Conservation (phyloP, 2,113 vertebrate genomes). For the Bubo blakistoni region DNA sequence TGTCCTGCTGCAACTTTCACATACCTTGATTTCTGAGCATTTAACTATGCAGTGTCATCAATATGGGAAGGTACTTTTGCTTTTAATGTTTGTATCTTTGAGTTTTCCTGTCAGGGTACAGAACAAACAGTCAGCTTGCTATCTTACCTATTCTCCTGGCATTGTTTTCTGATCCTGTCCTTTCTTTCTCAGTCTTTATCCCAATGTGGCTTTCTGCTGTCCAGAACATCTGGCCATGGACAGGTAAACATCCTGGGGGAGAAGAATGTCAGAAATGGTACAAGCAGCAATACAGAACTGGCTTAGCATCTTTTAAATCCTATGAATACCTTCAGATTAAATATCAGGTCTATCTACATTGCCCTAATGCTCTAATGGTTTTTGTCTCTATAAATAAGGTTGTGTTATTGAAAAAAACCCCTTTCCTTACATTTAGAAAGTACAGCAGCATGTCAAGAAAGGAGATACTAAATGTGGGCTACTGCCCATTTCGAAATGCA, state of each 20-base stretch:
- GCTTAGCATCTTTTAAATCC: background rate
- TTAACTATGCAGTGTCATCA: background rate
- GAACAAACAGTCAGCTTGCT: background rate
- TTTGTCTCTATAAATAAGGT: background rate
- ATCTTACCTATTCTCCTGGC: background rate
- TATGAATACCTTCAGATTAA: background rate
- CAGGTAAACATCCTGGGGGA: slow-evolving; percentile 52
- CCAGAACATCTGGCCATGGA: slow-evolving; percentile 35
- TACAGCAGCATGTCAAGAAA: background rate
- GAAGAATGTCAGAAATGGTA: background rate
- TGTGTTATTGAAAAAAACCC: background rate
- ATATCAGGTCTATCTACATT: background rate
- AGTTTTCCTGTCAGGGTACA: background rate
- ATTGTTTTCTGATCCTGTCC: slow-evolving; percentile 10
- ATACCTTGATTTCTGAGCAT: background rate
- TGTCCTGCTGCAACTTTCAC: background rate
- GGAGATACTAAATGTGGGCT: background rate
- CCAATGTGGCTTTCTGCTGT: slow-evolving; percentile 38
- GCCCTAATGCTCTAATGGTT: background rate
- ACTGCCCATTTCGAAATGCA: background rate
- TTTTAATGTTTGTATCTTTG: background rate
- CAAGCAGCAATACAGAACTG: background rate
- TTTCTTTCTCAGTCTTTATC: slow-evolving; percentile 50
- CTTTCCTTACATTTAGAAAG: background rate
- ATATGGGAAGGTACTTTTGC: background rate